Conservation (phyloP, 2,113 vertebrate species). For the Dasyornis broadbenti region DNA sequence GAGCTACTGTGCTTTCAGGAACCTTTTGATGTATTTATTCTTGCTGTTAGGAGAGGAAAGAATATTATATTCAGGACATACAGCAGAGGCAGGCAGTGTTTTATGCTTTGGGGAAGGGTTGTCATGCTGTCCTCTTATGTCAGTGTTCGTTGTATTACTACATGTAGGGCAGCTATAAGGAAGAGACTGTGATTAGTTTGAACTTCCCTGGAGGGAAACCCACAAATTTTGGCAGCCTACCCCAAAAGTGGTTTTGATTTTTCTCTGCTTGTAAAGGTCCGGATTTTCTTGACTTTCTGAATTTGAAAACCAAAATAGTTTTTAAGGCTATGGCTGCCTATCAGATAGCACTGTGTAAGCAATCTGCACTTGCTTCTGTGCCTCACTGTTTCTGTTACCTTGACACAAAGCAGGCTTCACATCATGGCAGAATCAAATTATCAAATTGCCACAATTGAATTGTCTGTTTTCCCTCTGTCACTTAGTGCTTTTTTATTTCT, state of each 20-base stretch:
- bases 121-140: background rate
- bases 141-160: background rate
- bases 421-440: background rate
- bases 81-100: background rate
- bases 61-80: background rate
- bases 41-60: background rate
- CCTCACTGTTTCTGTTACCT: background rate
- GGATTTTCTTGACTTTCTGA: background rate
- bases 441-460: background rate
- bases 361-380: background rate
- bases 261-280: background rate
- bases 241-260: background rate
- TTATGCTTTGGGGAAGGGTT: background rate
- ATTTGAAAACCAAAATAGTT: background rate
- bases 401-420: background rate
- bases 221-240: background rate
- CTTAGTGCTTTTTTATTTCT: background rate
- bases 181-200: background rate
- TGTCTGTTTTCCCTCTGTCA: background rate
- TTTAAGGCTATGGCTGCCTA: background rate
- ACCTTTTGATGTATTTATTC: background rate
- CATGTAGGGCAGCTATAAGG: background rate
- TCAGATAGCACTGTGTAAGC: background rate
- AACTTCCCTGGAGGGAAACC: background rate
- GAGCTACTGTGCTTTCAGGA: background rate